Evolutionary conservation across 2,797 vertebrate genomes (phyloP).

Genomic region (Bryconaethiops microstoma): DNA sequence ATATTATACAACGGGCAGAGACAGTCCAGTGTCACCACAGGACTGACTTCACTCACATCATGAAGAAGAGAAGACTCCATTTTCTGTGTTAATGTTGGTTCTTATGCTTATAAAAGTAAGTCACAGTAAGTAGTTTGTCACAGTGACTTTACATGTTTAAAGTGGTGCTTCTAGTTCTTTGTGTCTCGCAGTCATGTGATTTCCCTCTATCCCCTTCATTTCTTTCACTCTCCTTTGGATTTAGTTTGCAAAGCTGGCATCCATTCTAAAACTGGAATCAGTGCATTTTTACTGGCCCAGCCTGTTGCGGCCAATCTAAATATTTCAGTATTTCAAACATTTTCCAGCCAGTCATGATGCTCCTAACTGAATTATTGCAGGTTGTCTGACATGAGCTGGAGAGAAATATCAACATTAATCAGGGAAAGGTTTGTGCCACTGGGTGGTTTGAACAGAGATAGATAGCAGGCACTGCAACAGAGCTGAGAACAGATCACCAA

Average conservation of each 20-base stretch:
- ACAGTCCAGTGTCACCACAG: background rate
- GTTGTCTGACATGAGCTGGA: constrained; percentile 27
- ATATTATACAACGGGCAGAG: background rate
- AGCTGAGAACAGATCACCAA: background rate
- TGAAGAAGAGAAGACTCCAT: background rate
- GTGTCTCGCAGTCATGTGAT: background rate
- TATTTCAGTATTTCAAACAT: constrained; percentile 14
- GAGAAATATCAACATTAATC: constrained; percentile 20
- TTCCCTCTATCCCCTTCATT: background rate
- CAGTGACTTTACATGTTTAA: background rate
- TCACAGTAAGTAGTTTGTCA: background rate
- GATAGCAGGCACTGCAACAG: background rate
- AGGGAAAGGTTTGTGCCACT: constrained; percentile 2
- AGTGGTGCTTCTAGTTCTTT: background rate
- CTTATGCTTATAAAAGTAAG: too few species aligned
- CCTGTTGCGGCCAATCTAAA: constrained; percentile 23
- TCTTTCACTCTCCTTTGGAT: background rate
- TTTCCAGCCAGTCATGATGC: constrained; percentile 23
- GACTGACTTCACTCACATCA: background rate
- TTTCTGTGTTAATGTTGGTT: background rate
- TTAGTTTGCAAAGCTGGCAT: constrained; percentile 11
- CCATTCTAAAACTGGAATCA: background rate
- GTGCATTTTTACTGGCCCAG: constrained; percentile 20
- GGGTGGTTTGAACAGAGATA: constrained; percentile 5
- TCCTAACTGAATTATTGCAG: constrained; percentile 17